Evolutionary conservation across 2,797 vertebrate genomes (phyloP).

Genomic region (Liasis olivaceus): DNA sequence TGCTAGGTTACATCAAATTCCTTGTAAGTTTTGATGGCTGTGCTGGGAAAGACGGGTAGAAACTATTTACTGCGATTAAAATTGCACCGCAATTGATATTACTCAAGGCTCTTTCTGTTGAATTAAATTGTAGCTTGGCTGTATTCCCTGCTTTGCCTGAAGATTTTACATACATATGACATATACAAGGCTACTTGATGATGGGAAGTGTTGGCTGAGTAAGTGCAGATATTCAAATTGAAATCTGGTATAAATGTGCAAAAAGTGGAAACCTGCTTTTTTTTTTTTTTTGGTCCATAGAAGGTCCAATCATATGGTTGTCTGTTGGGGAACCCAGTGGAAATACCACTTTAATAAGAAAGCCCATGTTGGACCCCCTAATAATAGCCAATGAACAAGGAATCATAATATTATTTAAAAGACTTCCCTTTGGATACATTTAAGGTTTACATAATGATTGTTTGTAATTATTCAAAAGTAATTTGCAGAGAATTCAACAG

Average conservation of each 20-base stretch:
- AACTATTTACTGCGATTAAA: not conserved
- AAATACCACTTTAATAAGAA: constrained; percentile 9
- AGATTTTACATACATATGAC: constrained; percentile 23
- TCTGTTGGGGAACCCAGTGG: not conserved
- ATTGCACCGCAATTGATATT: constrained; percentile 12
- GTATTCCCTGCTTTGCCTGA: constrained; percentile 18
- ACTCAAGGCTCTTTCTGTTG: constrained; percentile 17
- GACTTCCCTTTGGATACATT: not conserved
- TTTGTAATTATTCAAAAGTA: not conserved
- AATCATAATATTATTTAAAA: not conserved
- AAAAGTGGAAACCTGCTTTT: not conserved
- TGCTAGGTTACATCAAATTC: constrained; percentile 41
- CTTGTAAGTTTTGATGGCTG: constrained; percentile 18
- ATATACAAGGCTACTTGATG: constrained; percentile 26
- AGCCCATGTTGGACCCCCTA: not conserved
- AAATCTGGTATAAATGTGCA: constrained; percentile 6
- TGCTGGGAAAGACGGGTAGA: constrained; percentile 41
- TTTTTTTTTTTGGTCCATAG: constrained; percentile 25
- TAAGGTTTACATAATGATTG: not conserved
- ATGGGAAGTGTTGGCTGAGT: constrained; percentile 30
- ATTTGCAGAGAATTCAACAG: not conserved
- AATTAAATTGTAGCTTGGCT: constrained; percentile 14
- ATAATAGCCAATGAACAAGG: not conserved
- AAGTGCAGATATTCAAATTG: constrained; percentile 39
- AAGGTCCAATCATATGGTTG: constrained; percentile 10